A percentile compares a stretch with the other conserved stretches of the same genome.
Conservation (phyloP, 2,113 vertebrate genomes). For the Prinia subflava region DNA sequence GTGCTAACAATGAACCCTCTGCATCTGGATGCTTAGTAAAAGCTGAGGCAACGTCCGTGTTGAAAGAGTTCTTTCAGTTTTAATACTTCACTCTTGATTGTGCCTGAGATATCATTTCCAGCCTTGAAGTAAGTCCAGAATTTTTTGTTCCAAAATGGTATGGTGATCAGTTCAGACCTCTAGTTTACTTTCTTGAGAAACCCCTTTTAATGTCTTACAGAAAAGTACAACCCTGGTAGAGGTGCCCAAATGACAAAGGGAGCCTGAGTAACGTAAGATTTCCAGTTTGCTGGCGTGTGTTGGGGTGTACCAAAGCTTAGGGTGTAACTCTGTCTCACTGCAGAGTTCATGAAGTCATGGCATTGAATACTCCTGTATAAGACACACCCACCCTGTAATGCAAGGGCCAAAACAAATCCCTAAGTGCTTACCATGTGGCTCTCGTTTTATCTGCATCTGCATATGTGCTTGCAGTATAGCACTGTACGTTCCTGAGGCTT, state of each 20-base stretch:
- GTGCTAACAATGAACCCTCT: background rate
- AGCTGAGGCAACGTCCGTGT: background rate
- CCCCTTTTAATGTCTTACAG: background rate
- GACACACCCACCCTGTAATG: background rate
- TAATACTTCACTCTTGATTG: constrained; percentile 25
- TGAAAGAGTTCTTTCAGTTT: constrained; percentile 5
- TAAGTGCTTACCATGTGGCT: background rate
- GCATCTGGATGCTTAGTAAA: background rate
- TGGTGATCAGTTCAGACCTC: background rate
- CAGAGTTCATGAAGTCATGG: background rate
- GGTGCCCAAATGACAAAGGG: background rate
- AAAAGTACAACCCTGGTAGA: background rate
- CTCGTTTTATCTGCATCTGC: background rate
- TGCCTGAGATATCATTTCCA: constrained; percentile 5
- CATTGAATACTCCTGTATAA: background rate
- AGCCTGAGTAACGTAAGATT: background rate
- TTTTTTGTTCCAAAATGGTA: background rate
- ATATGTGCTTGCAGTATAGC: background rate
- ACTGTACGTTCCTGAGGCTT: background rate
- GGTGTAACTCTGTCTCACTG: background rate
- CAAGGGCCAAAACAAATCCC: background rate
- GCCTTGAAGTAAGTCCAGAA: background rate
- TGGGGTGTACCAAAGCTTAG: background rate
- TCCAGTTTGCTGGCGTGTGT: background rate
- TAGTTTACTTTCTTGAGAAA: background rate